Evolutionary conservation across 2,797 vertebrate genomes (phyloP).

Genomic region (Adrianichthys oophorus): DNA sequence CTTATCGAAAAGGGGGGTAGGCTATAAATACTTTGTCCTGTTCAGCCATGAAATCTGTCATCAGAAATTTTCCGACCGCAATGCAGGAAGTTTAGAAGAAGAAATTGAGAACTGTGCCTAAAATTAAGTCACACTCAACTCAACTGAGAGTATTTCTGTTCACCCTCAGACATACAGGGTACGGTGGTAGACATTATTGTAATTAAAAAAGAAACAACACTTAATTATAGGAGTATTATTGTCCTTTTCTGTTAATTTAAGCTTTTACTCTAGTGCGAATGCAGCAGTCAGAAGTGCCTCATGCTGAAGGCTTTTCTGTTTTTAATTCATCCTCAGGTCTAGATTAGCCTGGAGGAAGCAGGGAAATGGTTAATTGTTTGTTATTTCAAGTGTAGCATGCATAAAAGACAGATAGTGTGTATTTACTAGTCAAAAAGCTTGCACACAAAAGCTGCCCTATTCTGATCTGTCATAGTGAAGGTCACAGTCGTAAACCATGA

Average conservation of each 20-base stretch:
- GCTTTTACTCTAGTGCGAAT: too few relatives aligned
- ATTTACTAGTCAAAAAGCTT: background rate
- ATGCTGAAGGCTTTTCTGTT: too few relatives aligned
- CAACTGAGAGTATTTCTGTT: conserved; percentile 20
- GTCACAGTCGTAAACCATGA: background rate
- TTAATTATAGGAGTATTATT: background rate
- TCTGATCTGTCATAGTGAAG: background rate
- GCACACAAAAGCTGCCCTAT: background rate
- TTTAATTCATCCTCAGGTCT: too few relatives aligned
- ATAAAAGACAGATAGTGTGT: background rate
- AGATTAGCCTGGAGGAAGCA: background rate
- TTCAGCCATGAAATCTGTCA: conserved; percentile 81
- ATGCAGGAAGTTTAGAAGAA: conserved; percentile 86
- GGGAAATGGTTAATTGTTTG: background rate
- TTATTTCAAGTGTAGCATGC: background rate
- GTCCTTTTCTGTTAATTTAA: background rate
- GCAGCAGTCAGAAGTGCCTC: too few relatives aligned
- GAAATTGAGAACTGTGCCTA: conserved; percentile 81
- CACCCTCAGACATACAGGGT: conserved; percentile 9
- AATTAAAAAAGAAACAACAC: conserved; percentile 17
- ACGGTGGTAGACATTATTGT: background rate
- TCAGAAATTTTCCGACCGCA: conserved; percentile 94
- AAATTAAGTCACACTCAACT: conserved; percentile 66
- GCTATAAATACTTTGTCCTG: conserved; percentile 85
- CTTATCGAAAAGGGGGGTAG: conserved; percentile 14